phyloP scores from a whole-genome alignment of 1,140 invertebrate genomes.

The Listronotus bonariensis region DNA sequence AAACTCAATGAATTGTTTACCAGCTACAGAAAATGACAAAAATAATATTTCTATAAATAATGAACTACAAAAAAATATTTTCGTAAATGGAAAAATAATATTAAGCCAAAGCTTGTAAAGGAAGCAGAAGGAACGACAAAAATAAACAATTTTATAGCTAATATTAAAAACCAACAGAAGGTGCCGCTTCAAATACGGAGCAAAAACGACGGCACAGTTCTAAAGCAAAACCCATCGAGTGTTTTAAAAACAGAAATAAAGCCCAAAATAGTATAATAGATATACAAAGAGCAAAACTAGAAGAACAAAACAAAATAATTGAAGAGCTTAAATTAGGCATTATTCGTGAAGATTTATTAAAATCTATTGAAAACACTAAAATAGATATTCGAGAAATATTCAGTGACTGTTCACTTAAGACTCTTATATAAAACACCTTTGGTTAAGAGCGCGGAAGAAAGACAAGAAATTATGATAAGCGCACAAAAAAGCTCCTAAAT shows the following conservation, averaged over 20 bases:
- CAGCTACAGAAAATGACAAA: no score
- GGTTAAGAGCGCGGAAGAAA: constrained; percentile 56
- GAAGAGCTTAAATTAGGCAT: constrained; percentile 67
- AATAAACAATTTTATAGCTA: constrained; percentile 34
- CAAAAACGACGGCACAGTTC: constrained; percentile 3
- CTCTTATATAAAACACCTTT: constrained; percentile 47
- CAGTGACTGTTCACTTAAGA: constrained; percentile 60
- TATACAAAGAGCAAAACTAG: constrained; percentile 64
- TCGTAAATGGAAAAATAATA: constrained; percentile 24
- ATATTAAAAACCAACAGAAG: constrained; percentile 27
- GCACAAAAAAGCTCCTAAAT: constrained; percentile 61
- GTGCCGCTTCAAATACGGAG: background rate
- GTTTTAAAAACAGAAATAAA: constrained; percentile 58
- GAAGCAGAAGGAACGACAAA: constrained; percentile 19
- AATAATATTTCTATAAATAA: background rate
- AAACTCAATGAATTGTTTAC: no score
- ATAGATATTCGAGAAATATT: constrained; percentile 63
- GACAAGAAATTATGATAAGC: constrained; percentile 58
- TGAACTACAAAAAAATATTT: constrained; percentile 28
- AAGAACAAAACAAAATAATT: constrained; percentile 66
- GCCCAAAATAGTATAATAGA: constrained; percentile 68
- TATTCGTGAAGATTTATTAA: constrained; percentile 62
- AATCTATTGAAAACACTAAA: constrained; percentile 62
- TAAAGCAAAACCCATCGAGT: background rate
- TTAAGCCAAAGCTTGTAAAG: background rate